These are phyloP conservation scores for Triplophysa siluroides DNA, from an alignment of 2,113 vertebrate genomes.

Conservation along the genomic window DNA sequence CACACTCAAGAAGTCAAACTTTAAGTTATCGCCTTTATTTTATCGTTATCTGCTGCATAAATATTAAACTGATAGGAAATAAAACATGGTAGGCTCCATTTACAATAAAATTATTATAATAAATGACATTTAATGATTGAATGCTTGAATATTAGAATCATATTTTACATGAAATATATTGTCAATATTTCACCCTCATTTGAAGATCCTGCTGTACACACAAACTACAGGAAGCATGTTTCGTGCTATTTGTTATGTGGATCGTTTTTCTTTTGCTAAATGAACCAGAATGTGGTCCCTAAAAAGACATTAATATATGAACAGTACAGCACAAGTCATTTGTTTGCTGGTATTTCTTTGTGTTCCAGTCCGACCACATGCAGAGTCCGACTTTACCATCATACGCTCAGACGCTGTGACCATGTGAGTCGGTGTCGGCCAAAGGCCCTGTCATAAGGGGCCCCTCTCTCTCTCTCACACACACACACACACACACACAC, in stretches of 20 bases:
- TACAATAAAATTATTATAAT: constrained; percentile 28
- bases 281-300: constrained; percentile 62
- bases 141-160: neutral
- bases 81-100: neutral
- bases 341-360: constrained; percentile 18
- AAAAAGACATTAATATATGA: constrained; percentile 49
- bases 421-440: constrained; percentile 62
- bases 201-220: constrained; percentile 19
- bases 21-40: constrained; percentile 33
- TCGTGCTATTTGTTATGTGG: neutral
- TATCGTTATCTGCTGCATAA: constrained; percentile 5
- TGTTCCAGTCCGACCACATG: neutral
- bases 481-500: constrained; percentile 17
- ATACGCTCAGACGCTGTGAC: constrained; percentile 64
- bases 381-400: constrained; percentile 15
- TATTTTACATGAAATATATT: neutral
- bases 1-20: constrained; percentile 51
- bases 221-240: neutral
- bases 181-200: neutral
- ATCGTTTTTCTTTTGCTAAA: constrained; percentile 63
- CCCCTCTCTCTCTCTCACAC: constrained; percentile 5
- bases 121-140: neutral
- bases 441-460: constrained; percentile 60
- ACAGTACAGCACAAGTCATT: neutral
- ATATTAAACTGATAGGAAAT: constrained; percentile 37